phyloP scores from a whole-genome alignment of 2,797 vertebrate genomes.

The Enteromius thamalakanensis region DNA sequence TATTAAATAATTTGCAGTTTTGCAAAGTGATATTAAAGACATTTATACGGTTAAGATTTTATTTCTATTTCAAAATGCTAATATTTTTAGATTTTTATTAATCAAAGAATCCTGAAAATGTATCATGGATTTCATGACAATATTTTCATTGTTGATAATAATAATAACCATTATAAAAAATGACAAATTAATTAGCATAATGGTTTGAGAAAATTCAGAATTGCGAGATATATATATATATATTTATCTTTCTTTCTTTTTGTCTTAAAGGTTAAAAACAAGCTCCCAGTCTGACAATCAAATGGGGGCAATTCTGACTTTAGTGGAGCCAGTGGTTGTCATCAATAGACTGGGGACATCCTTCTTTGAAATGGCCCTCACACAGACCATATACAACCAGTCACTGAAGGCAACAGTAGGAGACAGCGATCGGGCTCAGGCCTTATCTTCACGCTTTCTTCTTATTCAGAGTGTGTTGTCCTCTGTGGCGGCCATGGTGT shows the following conservation, averaged over 20 bases:
- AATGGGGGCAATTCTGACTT: conserved; percentile 57
- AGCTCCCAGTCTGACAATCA: not conserved
- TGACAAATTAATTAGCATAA: not conserved
- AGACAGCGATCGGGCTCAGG: conserved; percentile 59
- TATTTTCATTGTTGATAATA: not conserved
- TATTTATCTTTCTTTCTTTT: not conserved
- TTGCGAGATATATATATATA: too few species aligned
- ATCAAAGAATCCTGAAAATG: not conserved
- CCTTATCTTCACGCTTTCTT: conserved; percentile 61
- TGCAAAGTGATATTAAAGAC: not conserved
- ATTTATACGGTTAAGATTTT: not conserved
- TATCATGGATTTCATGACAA: not conserved
- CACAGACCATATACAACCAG: conserved; percentile 62
- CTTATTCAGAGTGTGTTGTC: conserved; percentile 58
- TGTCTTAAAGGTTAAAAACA: conserved; percentile 40
- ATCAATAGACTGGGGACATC: conserved; percentile 62
- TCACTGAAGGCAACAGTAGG: conserved; percentile 56
- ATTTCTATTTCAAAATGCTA: not conserved
- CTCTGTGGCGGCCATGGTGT: conserved; percentile 59
- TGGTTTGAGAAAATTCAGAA: not conserved
- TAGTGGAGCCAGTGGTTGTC: conserved; percentile 66
- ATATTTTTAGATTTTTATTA: not conserved
- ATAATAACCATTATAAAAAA: not conserved
- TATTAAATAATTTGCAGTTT: not conserved
- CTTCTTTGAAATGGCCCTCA: conserved; percentile 64